Base-by-base conservation (phyloP, 2,113 vertebrate genomes). In the Melanerpes formicivorus region DNA sequence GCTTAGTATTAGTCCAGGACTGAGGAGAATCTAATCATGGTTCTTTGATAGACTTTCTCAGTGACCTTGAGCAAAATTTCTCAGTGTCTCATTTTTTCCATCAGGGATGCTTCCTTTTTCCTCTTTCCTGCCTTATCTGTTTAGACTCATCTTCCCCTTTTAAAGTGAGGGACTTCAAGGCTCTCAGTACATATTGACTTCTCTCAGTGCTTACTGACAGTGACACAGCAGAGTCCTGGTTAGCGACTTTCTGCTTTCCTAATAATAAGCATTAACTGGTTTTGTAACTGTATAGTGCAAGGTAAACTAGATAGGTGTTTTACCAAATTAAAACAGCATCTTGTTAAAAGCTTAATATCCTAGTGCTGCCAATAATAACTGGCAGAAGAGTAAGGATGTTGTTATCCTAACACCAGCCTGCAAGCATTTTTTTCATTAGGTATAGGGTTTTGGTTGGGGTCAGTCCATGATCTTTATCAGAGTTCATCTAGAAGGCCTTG, bases 381-480 rank as follows among this genome's bases (percentile, higher is more conserved):
- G 40, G 4, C 14, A 64, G 52, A 40, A 6, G 32, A 75, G 8
- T 44, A 40, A 71, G 32, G 19, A 46, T 21, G 3, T 56, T 52
- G 50, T 52, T 29, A 27, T 18, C 25, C 19, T 74, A 52, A 48
- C 29, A 15, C 6, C 60, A 52, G 18, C 29, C 40, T 74, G 8
- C 14, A 87, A 71, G 55, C 46, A 9, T 4, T 13, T 32, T 80
- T 92, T 80, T 52, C 32, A 9, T 63, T 63, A 56, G 10, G 3
- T 42, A 8, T 4, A 8, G 5, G 1, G 5, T 0, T 0, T 13
- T 76, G 80, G 25, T 66, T 23, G 17, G 8, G 2, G 27, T 42
- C 32, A 58, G 52, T 56, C 59, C 18, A 18, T n/a, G 37, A 3
- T 46, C 52, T 89, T 95, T 59, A 46, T 21, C 16, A 52, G 44